Conservation (phyloP, 2,113 vertebrate species). For the Ciconia maguari region DNA sequence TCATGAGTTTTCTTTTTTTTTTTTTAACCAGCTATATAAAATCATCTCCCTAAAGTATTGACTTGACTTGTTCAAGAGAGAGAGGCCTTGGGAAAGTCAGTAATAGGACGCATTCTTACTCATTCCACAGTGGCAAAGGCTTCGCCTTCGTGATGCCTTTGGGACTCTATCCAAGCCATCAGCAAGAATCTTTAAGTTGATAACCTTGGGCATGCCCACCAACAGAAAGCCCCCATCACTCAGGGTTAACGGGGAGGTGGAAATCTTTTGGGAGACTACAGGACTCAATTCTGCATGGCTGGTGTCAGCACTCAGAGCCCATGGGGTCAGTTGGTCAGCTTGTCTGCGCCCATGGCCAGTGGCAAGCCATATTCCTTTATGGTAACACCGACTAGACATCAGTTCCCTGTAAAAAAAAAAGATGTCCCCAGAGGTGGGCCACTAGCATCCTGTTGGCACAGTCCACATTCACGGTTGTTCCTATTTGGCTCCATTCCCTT, state of each 20-base stretch:
- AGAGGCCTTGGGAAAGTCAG: neutral
- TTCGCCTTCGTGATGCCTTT: neutral
- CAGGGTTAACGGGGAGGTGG: neutral
- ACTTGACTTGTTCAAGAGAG: neutral
- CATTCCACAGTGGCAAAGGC: neutral
- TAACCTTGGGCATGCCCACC: neutral
- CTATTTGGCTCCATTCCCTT: neutral
- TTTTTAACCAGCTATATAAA: neutral
- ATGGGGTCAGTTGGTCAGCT: neutral
- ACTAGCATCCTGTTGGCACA: neutral
- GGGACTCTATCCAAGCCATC: neutral
- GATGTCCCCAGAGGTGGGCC: neutral
- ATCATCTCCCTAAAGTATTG: neutral
- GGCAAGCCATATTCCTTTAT: neutral
- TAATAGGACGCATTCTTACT: neutral
- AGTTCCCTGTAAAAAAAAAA: neutral
- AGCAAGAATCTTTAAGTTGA: neutral
- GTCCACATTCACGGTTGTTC: neutral
- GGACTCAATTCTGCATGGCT: neutral
- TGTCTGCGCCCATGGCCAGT: rapidly evolving
- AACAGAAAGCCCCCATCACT: neutral
- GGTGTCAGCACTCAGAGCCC: neutral
- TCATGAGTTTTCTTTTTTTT: neutral
- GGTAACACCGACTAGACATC: neutral
- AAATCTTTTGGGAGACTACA: neutral